Base-by-base conservation (phyloP, 2,797 vertebrate genomes). In the Falco columbarius region DNA sequence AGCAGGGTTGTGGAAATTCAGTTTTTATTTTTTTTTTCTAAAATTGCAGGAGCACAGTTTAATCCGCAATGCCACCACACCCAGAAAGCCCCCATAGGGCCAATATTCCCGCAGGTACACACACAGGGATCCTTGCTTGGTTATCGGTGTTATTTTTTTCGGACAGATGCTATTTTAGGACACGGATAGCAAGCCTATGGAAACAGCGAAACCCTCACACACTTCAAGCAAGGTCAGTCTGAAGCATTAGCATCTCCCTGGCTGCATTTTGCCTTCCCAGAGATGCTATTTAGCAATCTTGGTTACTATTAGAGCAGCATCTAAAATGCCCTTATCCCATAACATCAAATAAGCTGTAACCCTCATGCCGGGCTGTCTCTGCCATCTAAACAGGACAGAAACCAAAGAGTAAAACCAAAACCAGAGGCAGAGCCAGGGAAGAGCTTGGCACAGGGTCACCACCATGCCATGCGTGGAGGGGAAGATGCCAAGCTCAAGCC, bases 381-480 rank as follows among this genome's bases (percentile, higher is more conserved):
- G 80, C 79, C 85, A 51, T 2, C 84, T 5, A 3, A 81, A 34
- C 38, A 55, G 70, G 26, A 49, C 36, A 42, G 49, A 24, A 7
- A 16, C 26, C 38, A 46, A 38, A 29, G 40, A 71, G 8, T 9
- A 13, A 12, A 29, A 70, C 22, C 30, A n/a, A 51, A 73, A 8
- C 3, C 77, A 47, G 81, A 62, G 70, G 73, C 66, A 42, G 5
- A 22, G 73, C 30, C 2, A 1, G 72, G n/a, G 55, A 20, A 42
- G 20, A 47, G 92, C 42, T 34, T 0, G 0, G 47, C 0, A 1
- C 46, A 73, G 83, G 65, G 55, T n/a, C 55, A 73, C 24, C 66
- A 16, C 36, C 15, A 18, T 2, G 7, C 42, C 19, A 44, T 0
- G 5, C 1, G 0, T 0, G 0, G 6, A n/a, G 18, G 44, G 9